Conservation (phyloP, 2,888 invertebrate species). For the Chalcis sispes region DNA sequence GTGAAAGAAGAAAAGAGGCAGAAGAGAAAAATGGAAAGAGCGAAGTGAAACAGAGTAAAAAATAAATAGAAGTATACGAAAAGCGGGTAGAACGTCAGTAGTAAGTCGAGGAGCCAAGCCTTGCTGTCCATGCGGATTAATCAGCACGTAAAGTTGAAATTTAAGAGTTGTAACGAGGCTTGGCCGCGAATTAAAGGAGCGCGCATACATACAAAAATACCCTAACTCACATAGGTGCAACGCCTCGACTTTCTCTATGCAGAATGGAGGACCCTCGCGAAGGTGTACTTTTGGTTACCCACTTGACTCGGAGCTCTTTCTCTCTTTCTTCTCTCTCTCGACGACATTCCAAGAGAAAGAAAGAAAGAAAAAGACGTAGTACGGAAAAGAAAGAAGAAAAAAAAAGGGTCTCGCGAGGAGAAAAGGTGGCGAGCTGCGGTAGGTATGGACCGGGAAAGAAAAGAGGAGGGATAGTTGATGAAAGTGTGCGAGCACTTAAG, state of each 20-base stretch:
- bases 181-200: slow-evolving; percentile 45
- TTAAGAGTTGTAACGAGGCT: slow-evolving; percentile 50
- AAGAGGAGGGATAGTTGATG: slow-evolving; percentile 11
- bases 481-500: slow-evolving; percentile 26
- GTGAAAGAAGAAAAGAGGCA: no score
- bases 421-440: neutral
- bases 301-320: slow-evolving; percentile 5
- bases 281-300: slow-evolving; percentile 45
- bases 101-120: neutral
- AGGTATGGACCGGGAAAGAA: neutral
- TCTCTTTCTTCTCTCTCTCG: slow-evolving; percentile 3
- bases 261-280: slow-evolving; percentile 42
- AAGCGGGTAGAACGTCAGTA: no score
- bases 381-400: neutral
- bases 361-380: slow-evolving; percentile 17
- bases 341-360: neutral
- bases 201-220: no score
- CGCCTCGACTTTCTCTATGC: slow-evolving; percentile 33
- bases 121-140: slow-evolving; percentile 36
- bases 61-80: neutral
- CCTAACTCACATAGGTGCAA: no score
- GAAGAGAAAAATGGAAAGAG: no score
- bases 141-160: slow-evolving; percentile 21
- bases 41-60: neutral
- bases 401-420: neutral